A percentile compares a stretch with the other conserved stretches of the same genome.
Conservation (phyloP, 30 jellyfish, hydroid and myxozoan genomes). For the Chironex yamaguchii region DNA sequence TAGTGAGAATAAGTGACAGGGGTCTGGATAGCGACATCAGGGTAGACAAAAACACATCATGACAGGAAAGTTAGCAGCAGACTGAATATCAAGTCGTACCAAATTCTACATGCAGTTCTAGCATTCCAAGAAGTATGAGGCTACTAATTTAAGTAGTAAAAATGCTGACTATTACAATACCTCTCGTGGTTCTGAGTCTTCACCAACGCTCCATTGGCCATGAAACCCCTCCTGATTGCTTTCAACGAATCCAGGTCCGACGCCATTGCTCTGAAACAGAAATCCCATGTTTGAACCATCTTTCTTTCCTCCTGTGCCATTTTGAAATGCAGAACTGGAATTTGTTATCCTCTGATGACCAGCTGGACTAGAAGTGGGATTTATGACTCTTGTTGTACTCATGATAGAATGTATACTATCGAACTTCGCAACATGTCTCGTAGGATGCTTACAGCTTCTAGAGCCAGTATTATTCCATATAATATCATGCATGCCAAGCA, state of each 20-base stretch:
- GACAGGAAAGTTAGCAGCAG: background rate
- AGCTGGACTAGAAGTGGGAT: slow-evolving; percentile 30
- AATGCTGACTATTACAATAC: no score
- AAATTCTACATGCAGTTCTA: no score
- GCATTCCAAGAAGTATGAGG: no score
- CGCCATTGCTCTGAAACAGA: slow-evolving; percentile 56
- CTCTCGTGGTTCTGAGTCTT: slow-evolving; percentile 56
- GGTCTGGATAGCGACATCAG: no score
- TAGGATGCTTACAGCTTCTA: slow-evolving; percentile 52
- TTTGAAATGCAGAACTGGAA: slow-evolving; percentile 13
- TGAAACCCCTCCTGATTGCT: slow-evolving; percentile 41
- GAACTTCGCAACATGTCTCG: slow-evolving; percentile 72
- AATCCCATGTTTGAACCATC: slow-evolving; percentile 56
- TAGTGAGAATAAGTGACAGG: no score
- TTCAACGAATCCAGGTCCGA: slow-evolving; percentile 24
- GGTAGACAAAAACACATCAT: background rate
- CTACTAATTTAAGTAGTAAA: no score
- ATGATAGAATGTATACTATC: slow-evolving; percentile 10
- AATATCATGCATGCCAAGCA: slow-evolving; percentile 98
- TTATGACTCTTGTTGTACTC: slow-evolving; percentile 31
- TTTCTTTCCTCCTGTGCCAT: slow-evolving; percentile 35
- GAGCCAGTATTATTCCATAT: slow-evolving; percentile 86
- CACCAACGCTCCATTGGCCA: slow-evolving; percentile 80
- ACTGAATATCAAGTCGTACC: background rate
- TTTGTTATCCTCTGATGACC: slow-evolving; percentile 4